Conservation (phyloP, 2,888 invertebrate genomes). For the Eupeodes luniger region DNA sequence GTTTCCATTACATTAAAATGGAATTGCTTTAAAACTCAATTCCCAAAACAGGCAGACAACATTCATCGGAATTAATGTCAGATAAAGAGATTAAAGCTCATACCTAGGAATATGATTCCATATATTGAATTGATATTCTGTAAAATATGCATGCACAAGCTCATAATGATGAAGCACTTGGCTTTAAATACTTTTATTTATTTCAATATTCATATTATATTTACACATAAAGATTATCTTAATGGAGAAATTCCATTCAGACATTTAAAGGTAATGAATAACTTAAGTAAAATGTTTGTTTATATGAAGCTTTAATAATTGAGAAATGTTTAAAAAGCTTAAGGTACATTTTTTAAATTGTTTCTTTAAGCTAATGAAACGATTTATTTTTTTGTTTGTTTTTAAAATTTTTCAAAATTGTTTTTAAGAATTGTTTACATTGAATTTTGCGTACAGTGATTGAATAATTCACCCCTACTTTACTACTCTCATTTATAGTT, state of each 20-base stretch:
- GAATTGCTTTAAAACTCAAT: slow-evolving; percentile 10
- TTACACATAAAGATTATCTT: background rate
- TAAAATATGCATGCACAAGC: background rate
- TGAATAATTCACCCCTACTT: too few relatives aligned
- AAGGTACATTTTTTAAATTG: too few relatives aligned
- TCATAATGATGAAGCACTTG: slow-evolving; percentile 22
- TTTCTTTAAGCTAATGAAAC: too few relatives aligned
- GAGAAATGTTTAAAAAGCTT: too few relatives aligned
- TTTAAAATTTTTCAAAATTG: too few relatives aligned
- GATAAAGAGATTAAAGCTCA: slow-evolving; percentile 5
- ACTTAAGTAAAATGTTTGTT: background rate
- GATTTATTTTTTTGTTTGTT: too few relatives aligned
- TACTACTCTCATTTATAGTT: too few relatives aligned
- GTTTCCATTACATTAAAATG: slow-evolving; percentile 19
- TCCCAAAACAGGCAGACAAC: background rate
- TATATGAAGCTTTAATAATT: too few relatives aligned
- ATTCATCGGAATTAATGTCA: slow-evolving; percentile 19
- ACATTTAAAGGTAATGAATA: background rate
- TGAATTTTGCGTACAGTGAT: too few relatives aligned
- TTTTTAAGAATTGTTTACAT: too few relatives aligned
- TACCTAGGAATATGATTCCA: too few relatives aligned
- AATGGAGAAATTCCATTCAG: background rate
- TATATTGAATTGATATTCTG: background rate
- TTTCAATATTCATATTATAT: background rate
- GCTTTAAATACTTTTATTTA: slow-evolving; percentile 6